Percentiles rank a stretch among this genome's conserved stretches.
phyloP scores from a whole-genome alignment of 2,888 invertebrate species.

The Eretmocerus hayati region DNA sequence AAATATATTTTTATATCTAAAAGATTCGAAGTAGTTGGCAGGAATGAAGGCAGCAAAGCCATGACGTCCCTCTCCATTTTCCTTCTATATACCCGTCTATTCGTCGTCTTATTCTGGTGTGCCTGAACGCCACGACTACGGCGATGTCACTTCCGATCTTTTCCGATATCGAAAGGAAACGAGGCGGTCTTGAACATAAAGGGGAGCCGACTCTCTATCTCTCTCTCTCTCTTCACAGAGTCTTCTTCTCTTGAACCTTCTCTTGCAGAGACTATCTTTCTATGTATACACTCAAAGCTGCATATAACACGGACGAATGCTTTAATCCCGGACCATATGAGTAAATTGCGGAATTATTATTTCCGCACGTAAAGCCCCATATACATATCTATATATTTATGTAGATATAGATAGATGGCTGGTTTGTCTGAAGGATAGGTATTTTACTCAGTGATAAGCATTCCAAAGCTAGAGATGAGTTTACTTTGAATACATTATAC shows the following conservation, averaged over 20 bases:
- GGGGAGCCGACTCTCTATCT: slow-evolving; percentile 1
- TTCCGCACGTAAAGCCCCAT: slow-evolving; percentile 4
- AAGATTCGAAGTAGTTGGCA: background rate
- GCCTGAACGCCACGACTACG: background rate
- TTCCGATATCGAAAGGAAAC: slow-evolving; percentile 10
- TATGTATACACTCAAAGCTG: background rate
- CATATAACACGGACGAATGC: slow-evolving; percentile 14
- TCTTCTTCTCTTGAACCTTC: background rate
- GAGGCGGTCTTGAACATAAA: slow-evolving; percentile 6
- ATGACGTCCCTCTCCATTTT: background rate
- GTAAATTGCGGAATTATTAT: slow-evolving; percentile 22
- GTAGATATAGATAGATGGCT: too few relatives aligned
- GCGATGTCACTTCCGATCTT: slow-evolving; percentile 19
- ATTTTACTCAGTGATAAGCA: too few relatives aligned
- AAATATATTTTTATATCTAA: slow-evolving; percentile 19
- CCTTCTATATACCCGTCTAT: slow-evolving; percentile 7
- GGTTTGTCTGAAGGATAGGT: too few relatives aligned
- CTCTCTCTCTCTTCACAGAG: too few relatives aligned
- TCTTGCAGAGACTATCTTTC: background rate
- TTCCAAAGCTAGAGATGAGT: too few relatives aligned
- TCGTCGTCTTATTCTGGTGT: too few relatives aligned
- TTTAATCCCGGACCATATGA: slow-evolving; percentile 19
- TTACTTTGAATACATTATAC: too few relatives aligned
- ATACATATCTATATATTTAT: too few relatives aligned
- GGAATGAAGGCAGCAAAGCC: background rate